phyloP scores from a whole-genome alignment of 2,888 invertebrate genomes.

The Aphrophora alni region DNA sequence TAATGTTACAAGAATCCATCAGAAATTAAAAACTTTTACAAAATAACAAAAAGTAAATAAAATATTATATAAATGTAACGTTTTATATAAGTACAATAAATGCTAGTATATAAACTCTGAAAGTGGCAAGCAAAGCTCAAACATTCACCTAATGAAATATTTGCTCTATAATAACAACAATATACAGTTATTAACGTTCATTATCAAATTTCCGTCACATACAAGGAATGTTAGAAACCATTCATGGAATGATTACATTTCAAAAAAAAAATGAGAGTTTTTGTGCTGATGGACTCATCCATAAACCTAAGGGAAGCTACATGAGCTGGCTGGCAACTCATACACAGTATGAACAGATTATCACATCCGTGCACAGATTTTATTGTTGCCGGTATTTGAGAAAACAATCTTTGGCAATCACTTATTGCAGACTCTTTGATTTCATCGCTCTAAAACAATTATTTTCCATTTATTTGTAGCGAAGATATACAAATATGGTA shows the following conservation, averaged over 20 bases:
- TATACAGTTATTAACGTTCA: not conserved
- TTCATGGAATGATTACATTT: conserved; percentile 34
- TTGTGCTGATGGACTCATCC: not conserved
- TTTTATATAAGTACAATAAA: conserved; percentile 29
- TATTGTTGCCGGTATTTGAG: not conserved
- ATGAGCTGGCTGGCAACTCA: not conserved
- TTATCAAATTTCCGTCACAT: conserved; percentile 13
- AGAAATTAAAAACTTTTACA: conserved; percentile 17
- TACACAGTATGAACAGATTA: conserved; percentile 15
- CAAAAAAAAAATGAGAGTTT: not conserved
- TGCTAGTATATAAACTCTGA: not conserved
- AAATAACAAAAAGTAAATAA: conserved; percentile 32
- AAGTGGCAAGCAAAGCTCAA: conserved; percentile 35
- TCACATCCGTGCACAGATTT: not conserved
- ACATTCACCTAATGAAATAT: not conserved
- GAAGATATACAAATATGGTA: too few species aligned
- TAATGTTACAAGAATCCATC: not conserved
- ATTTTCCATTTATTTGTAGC: not conserved
- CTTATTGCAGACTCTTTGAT: not conserved
- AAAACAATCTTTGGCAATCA: not conserved
- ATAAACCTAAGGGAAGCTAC: not conserved
- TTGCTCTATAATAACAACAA: not conserved
- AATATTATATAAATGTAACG: conserved; percentile 14
- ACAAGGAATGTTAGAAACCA: conserved; percentile 34
- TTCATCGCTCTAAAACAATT: not conserved